Conservation (phyloP, 2,888 invertebrate species). For the Scaptomyza tumidula region DNA sequence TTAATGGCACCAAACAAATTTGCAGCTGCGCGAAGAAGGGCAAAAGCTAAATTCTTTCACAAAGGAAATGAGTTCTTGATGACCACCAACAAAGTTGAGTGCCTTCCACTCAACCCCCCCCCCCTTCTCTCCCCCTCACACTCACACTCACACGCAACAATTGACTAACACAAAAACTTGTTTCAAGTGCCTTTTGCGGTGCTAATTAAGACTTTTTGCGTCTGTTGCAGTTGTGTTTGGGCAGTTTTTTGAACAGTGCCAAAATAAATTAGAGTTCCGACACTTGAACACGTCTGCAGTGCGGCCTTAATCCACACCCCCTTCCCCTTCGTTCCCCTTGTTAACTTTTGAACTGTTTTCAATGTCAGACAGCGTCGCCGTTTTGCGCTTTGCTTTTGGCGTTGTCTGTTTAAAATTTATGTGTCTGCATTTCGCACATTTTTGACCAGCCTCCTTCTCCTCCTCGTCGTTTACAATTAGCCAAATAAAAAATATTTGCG, state of each 20-base stretch:
- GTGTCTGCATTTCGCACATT: slow-evolving; percentile 62
- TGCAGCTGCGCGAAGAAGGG: slow-evolving; percentile 8
- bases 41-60: neutral
- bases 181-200: slow-evolving; percentile 49
- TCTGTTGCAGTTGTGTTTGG: slow-evolving; percentile 5
- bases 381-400: neutral
- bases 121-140: neutral
- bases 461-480: slow-evolving; percentile 55
- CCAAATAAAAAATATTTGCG: slow-evolving; percentile 28
- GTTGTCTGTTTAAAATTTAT: slow-evolving; percentile 71
- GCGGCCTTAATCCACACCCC: neutral
- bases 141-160: no score
- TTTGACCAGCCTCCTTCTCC: slow-evolving; percentile 34
- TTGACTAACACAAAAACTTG: slow-evolving; percentile 16
- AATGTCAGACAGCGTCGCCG: slow-evolving; percentile 61
- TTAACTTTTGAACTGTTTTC: slow-evolving; percentile 42
- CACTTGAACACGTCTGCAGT: slow-evolving; percentile 58
- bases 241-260: slow-evolving; percentile 37
- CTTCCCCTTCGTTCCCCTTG: neutral
- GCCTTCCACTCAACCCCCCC: neutral
- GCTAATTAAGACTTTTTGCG: slow-evolving; percentile 59
- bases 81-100: slow-evolving; percentile 37
- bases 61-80: slow-evolving; percentile 76
- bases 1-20: slow-evolving; percentile 54
- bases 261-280: slow-evolving; percentile 65